A percentile compares a stretch with the other conserved stretches of the same genome.
These are phyloP conservation scores for Drosophila borealis DNA, from an alignment of 2,888 invertebrate species.

Conservation along the genomic window DNA sequence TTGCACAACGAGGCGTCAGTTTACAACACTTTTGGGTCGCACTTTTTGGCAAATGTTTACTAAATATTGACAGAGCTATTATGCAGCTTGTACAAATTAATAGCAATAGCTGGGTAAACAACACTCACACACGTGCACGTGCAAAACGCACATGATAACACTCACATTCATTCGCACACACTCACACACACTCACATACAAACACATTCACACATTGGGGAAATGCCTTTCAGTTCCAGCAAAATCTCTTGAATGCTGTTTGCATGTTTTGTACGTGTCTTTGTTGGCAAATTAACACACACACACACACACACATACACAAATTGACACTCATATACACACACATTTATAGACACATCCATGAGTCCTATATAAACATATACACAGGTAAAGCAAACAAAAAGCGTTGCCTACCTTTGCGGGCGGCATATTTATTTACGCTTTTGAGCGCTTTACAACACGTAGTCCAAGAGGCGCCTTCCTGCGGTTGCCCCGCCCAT, in stretches of 20 bases:
- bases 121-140: conserved; percentile 35
- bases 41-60: conserved; percentile 63
- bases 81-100: conserved; percentile 73
- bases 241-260: conserved; percentile 71
- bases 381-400: conserved; percentile 60
- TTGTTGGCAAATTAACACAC: conserved; percentile 76
- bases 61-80: conserved; percentile 77
- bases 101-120: conserved; percentile 70
- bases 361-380: conserved; percentile 69
- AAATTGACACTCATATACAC: conserved; percentile 1
- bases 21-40: conserved; percentile 43
- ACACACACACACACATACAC: conserved; percentile 31
- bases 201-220: conserved; percentile 21
- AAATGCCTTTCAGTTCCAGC: conserved; percentile 59
- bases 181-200: conserved; percentile 21
- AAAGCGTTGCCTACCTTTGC: conserved; percentile 64
- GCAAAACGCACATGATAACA: conserved; percentile 21
- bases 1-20: conserved; percentile 22
- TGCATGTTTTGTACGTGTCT: conserved; percentile 72
- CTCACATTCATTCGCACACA: conserved; percentile 14
- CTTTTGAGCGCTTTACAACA: conserved; percentile 58
- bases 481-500: too few species aligned
- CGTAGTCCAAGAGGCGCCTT: neutral
- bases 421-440: conserved; percentile 69
- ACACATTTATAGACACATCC: conserved; percentile 10